A percentile compares a stretch with the other conserved stretches of the same genome.
These are phyloP conservation scores for Habrosyne pyritoides DNA, from an alignment of 2,888 invertebrate species.

Conservation along the genomic window DNA sequence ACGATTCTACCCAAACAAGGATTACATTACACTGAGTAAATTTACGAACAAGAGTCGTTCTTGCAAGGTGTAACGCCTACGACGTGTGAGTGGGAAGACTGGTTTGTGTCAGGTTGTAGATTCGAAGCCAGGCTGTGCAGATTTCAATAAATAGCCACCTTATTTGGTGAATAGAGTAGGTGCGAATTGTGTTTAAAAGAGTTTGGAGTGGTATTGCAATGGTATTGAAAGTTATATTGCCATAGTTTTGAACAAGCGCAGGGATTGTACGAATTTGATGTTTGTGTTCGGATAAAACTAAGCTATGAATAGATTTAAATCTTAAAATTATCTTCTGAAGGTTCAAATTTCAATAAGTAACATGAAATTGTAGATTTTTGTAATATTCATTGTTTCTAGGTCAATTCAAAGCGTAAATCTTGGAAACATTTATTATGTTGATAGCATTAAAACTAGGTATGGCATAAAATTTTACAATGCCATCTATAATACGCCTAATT, in stretches of 20 bases:
- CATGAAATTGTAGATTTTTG: too few species aligned
- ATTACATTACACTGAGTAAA: conserved; percentile 3
- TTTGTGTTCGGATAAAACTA: too few species aligned
- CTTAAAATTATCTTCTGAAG: too few species aligned
- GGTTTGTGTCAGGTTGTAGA: conserved; percentile 37
- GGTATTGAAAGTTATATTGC: neutral
- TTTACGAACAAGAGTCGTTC: conserved; percentile 25
- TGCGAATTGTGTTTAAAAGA: neutral
- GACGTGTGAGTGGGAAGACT: conserved; percentile 33
- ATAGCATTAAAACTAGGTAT: too few species aligned
- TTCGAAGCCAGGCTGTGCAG: conserved; percentile 18
- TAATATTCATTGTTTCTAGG: too few species aligned
- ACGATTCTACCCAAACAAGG: neutral
- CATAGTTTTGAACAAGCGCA: too few species aligned
- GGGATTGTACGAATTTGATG: neutral
- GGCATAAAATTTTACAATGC: neutral
- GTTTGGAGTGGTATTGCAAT: neutral
- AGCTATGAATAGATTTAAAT: too few species aligned
- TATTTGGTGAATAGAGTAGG: neutral
- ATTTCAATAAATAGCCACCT: conserved; percentile 10
- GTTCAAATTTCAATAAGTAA: too few species aligned
- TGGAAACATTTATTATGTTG: too few species aligned
- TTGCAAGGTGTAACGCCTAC: conserved; percentile 30
- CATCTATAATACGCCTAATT: too few species aligned
- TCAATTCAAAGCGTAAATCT: too few species aligned